Conservation (phyloP, 2,113 vertebrate genomes). For the Galbula dea region DNA sequence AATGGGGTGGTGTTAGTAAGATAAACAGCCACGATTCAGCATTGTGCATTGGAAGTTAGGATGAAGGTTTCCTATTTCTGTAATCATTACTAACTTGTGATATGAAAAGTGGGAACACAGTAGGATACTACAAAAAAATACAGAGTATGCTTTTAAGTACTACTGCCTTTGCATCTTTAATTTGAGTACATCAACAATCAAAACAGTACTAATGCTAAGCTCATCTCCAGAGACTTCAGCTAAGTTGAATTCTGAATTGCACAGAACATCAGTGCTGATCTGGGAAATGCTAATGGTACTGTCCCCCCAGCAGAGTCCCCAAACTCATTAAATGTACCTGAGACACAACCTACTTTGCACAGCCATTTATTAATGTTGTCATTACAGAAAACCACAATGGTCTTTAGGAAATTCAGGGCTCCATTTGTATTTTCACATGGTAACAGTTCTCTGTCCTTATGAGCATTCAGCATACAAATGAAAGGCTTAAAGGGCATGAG, state of each 20-base stretch:
- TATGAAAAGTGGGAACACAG: background rate
- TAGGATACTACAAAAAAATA: background rate
- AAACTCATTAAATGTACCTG: background rate
- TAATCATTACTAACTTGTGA: background rate
- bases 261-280: background rate
- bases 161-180: background rate
- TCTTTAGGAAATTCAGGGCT: background rate
- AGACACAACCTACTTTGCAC: background rate
- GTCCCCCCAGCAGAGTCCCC: background rate
- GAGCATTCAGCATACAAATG: background rate
- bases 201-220: background rate
- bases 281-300: background rate
- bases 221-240: background rate
- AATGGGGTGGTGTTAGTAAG: background rate
- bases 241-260: background rate
- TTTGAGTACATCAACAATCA: background rate
- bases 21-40: background rate
- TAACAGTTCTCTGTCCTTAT: background rate
- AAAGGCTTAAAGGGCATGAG: background rate
- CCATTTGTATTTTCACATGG: background rate
- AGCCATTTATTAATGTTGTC: background rate
- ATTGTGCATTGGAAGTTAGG: background rate
- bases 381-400: background rate
- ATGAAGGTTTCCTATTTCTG: background rate
- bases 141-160: background rate